Evolutionary conservation across 1,140 invertebrate species (phyloP), one percentile per base, ranked within the genome.

Genomic region (Eufriesea mexicana): DNA sequence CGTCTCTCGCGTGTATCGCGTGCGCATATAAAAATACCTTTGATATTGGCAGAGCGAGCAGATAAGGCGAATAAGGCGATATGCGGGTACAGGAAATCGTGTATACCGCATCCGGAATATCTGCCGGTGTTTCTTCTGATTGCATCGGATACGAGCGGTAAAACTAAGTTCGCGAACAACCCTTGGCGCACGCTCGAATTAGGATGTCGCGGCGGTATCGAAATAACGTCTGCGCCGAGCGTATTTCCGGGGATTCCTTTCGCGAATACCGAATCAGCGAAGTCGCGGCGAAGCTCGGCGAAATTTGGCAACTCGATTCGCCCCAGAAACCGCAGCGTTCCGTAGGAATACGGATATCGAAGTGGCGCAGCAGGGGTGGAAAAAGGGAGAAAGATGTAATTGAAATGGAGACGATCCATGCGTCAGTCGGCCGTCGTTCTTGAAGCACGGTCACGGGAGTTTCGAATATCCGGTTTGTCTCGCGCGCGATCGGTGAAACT

Each of bases 171-270:
- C 82, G 71, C 76, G 76, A 84, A 73, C 62, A 23, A 59, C 23
- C 20, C 35, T 2, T 12, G 42, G 35, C 12, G 64, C 64, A 42
- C 35, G 10, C 47, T 42, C 71, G 85, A 87, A 87, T 87, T 87
- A 87, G 86, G 72, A 87, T 87, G 85, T 87, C 76, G 85, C 77
- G 66, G 49, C 55, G 5, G 85, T 79, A 88, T 87, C 85, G 85
- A 87, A 81, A 79, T 84, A 82, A 81, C 87, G 73, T 88, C 87
- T 88, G 79, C 83, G 76, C 79, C 67, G 71, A 42, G 14, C 55
- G 70, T 84, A 75, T 81, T 86, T 74, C 81, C 74, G n/a, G 42
- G 55, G 77, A 71, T 84, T 80, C n/a, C 49, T 55, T 55, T 42
- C 45, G 75, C 81, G 85, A 84, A 87, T 87, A 74, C 62, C 55